Base-by-base conservation (phyloP, 1,140 invertebrate species). In the Melitaea cinxia region DNA sequence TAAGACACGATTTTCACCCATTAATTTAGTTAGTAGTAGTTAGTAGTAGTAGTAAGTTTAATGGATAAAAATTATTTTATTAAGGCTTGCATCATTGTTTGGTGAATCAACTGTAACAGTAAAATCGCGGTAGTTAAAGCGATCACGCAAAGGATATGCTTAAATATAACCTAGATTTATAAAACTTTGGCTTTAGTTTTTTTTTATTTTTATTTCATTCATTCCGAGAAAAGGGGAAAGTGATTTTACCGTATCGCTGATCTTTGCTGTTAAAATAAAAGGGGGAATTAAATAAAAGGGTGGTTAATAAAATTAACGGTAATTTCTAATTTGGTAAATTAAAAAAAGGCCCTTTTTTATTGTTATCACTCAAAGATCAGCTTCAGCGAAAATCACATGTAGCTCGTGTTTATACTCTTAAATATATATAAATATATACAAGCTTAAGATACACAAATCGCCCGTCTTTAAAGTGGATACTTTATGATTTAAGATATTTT, bases 141-240 rank as follows among this genome's bases (percentile, higher is more conserved):
- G 55, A 50, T 45, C 73, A 72, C 72, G 68, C 73, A 64, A 61
- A 69, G 70, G 68, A 70, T 65, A 65, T 42, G 59, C 47, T 60
- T 68, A 62, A 77, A 75, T 73, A 68, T 68, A 70, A 61, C 53
- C 61, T 42, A 42, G 14, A 42, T 42, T 42, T 4, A n/a, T n/a
- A 2, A 19, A 42, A 17, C 37, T 42, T 17, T 42, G 14, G 15
- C 1, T 42, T 9, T 9, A 14, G 35, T 42, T 17, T 7, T 17
- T 15, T 42, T 39, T 39, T 12, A 33, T 71, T 75, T 74, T 50
- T 60, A 65, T 49, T 28, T 53, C 35, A 39, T 26, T 21, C 30
- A 14, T 42, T 42, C 37, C 15, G 15, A 42, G 37, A 42, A 42
- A 42, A 42, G 37, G 37, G 37, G 37, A 42, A 42, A 42, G 14